Evolutionary conservation across 2,797 vertebrate species (phyloP).

Genomic region (Poecilia wingei): DNA sequence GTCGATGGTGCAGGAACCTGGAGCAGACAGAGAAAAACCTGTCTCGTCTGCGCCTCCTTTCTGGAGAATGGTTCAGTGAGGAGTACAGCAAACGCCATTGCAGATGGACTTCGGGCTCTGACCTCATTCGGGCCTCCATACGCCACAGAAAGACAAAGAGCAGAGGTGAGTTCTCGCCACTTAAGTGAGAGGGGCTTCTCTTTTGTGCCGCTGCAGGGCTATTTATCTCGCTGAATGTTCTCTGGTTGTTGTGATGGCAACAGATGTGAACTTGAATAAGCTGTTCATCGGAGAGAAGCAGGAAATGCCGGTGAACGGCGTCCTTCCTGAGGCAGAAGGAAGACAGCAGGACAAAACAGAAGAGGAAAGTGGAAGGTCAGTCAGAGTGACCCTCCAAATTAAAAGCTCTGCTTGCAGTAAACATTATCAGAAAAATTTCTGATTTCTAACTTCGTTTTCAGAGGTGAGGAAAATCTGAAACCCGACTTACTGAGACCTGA

Average conservation of each 20-base stretch:
- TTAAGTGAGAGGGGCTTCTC: not conserved
- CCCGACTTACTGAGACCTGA: slow-evolving; percentile 47
- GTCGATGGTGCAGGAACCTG: slow-evolving; percentile 79
- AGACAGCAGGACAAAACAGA: slow-evolving; percentile 40
- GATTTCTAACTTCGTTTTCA: slow-evolving; percentile 40
- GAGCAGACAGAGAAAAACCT: slow-evolving; percentile 82
- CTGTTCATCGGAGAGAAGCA: slow-evolving; percentile 65
- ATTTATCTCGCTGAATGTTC: slow-evolving; percentile 36
- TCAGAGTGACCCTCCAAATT: slow-evolving; percentile 8
- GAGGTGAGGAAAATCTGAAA: slow-evolving; percentile 38
- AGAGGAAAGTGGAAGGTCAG: slow-evolving; percentile 52
- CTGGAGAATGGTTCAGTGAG: slow-evolving; percentile 91
- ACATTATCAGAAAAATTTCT: not conserved
- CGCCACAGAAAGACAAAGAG: slow-evolving; percentile 82
- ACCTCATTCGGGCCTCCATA: slow-evolving; percentile 89
- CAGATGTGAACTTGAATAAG: slow-evolving; percentile 64
- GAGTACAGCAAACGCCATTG: slow-evolving; percentile 82
- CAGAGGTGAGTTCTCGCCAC: slow-evolving; percentile 76
- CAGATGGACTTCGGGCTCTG: slow-evolving; percentile 74
- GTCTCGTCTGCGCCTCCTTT: slow-evolving; percentile 79
- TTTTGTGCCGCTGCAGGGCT: slow-evolving; percentile 23
- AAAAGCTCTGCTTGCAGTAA: slow-evolving; percentile 4
- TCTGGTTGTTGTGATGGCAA: slow-evolving; percentile 59
- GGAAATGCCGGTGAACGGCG: slow-evolving; percentile 27
- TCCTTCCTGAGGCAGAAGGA: slow-evolving; percentile 31